A percentile compares a stretch with the other conserved stretches of the same genome.
phyloP scores from a whole-genome alignment of 2,113 vertebrate species.

The Heterotis niloticus region DNA sequence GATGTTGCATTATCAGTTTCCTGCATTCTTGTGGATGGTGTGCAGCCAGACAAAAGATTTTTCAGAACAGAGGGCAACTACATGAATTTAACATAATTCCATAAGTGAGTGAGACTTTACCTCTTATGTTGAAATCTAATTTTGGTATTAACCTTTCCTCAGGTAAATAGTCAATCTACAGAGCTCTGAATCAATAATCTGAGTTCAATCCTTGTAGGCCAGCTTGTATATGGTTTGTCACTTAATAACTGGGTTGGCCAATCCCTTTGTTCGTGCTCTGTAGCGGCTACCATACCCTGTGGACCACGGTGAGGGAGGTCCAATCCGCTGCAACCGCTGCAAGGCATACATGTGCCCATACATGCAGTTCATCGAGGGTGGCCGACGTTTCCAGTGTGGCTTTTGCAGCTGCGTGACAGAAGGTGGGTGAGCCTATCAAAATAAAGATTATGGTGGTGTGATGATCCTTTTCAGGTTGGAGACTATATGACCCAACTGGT shows the following conservation, averaged over 20 bases:
- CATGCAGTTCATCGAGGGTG: conserved; percentile 98
- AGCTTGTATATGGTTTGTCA: background rate
- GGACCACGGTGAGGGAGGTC: conserved; percentile 88
- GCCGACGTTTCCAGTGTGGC: conserved; percentile 92
- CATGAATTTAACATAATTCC: background rate
- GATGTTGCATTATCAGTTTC: background rate
- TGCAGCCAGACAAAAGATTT: background rate
- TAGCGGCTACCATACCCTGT: conserved; percentile 84
- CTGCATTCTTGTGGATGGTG: background rate
- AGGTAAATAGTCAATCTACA: background rate
- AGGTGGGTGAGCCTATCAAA: conserved; percentile 63
- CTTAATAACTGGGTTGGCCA: background rate
- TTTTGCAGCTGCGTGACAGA: conserved; percentile 97
- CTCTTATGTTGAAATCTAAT: background rate
- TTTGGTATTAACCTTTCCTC: background rate
- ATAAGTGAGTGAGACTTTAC: background rate
- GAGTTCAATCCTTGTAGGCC: background rate
- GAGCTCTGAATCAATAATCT: background rate
- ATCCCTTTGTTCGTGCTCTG: conserved; percentile 24
- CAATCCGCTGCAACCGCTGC: conserved; percentile 94
- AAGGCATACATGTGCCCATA: conserved; percentile 99
- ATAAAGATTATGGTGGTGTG: background rate
- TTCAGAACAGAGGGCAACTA: background rate
- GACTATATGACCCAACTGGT: too few relatives aligned
- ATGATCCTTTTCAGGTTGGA: background rate